phyloP scores from a whole-genome alignment of 2,888 invertebrate genomes.

The Ptychoptera albimana region DNA sequence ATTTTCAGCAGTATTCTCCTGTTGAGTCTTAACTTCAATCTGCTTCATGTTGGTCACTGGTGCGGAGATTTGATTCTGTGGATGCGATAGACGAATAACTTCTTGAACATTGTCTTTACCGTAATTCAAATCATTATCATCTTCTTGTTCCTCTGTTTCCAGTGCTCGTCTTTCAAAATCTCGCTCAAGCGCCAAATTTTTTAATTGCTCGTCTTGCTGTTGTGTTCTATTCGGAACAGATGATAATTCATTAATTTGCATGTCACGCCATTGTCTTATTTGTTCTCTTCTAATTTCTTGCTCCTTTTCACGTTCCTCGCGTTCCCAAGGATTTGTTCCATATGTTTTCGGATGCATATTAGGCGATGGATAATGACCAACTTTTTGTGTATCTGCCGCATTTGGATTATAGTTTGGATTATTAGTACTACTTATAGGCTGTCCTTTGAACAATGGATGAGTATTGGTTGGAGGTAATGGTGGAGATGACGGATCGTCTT shows the following conservation, averaged over 20 bases:
- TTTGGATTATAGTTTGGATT: constrained; percentile 39
- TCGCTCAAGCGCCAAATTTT: constrained; percentile 78
- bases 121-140: constrained; percentile 38
- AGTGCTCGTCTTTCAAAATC: constrained; percentile 87
- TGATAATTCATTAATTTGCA: constrained; percentile 69
- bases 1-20: neutral
- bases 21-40: constrained; percentile 22
- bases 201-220: constrained; percentile 75
- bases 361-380: constrained; percentile 44
- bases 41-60: constrained; percentile 30
- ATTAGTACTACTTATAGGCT: constrained; percentile 13
- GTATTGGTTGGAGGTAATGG: constrained; percentile 54
- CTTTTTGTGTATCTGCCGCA: constrained; percentile 54
- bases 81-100: constrained; percentile 32
- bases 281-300: constrained; percentile 56
- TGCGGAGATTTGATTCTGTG: constrained; percentile 28
- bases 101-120: constrained; percentile 34
- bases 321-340: constrained; percentile 76
- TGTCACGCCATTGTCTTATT: constrained; percentile 66
- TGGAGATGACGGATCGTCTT: constrained; percentile 27
- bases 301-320: constrained; percentile 80
- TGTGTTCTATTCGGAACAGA: constrained; percentile 48
- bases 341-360: constrained; percentile 15
- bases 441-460: constrained; percentile 43
- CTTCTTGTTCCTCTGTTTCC: constrained; percentile 53